Conservation (phyloP, 2,113 vertebrate genomes). For the Opisthocomus hoazin region DNA sequence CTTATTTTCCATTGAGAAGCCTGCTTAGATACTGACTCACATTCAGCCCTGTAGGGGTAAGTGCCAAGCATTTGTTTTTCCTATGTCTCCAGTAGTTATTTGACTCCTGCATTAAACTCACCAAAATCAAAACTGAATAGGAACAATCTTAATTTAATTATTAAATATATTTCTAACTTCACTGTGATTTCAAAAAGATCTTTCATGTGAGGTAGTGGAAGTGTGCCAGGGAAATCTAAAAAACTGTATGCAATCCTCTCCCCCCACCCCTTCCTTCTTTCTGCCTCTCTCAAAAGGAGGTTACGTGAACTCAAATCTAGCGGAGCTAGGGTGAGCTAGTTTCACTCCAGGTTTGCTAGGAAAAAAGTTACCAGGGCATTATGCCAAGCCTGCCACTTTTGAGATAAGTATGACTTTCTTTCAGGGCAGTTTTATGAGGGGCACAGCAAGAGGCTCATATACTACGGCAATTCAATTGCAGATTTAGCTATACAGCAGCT, state of each 20-base stretch:
- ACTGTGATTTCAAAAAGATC: not conserved
- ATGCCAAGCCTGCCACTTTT: conserved; percentile 20
- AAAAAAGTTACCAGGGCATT: not conserved
- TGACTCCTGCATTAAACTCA: conserved; percentile 35
- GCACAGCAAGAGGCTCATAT: not conserved
- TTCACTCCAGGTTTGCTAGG: not conserved
- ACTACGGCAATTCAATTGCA: conserved; percentile 31
- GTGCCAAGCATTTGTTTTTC: conserved; percentile 49
- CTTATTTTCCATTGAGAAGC: conserved; percentile 50
- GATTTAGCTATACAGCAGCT: conserved; percentile 36
- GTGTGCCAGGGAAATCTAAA: not conserved
- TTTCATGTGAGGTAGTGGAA: conserved; percentile 28
- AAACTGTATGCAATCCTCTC: not conserved
- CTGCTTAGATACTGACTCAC: conserved; percentile 45
- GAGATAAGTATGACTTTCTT: conserved; percentile 42
- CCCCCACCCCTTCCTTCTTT: not conserved
- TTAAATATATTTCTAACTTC: conserved; percentile 29
- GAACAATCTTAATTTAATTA: conserved; percentile 44
- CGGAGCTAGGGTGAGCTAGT: not conserved
- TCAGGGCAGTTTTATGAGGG: conserved; percentile 1
- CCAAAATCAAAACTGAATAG: conserved; percentile 39
- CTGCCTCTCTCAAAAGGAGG: not conserved
- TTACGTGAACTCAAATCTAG: not conserved
- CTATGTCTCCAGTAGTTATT: conserved; percentile 50
- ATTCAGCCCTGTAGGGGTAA: conserved; percentile 6